Conservation (phyloP, 2,888 invertebrate species). For the Melanophora roralis region DNA sequence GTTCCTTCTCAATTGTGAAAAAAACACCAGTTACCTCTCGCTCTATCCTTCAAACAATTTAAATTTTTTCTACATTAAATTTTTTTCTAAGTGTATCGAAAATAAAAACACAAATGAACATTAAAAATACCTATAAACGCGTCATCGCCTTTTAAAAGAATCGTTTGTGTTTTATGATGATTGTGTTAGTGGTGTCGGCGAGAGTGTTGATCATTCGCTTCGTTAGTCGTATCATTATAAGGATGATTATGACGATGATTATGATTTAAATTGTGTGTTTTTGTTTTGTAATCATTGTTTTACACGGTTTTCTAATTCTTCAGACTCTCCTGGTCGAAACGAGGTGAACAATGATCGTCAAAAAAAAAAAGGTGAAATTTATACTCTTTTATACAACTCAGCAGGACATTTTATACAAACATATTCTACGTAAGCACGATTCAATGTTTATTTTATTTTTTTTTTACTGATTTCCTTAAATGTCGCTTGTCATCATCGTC, state of each 20-base stretch:
- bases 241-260: slow-evolving; percentile 46
- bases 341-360: slow-evolving; percentile 2
- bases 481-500: slow-evolving; percentile 56
- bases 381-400: slow-evolving; percentile 42
- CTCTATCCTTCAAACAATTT: too few relatives aligned
- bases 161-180: neutral
- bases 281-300: slow-evolving; percentile 46
- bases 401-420: slow-evolving; percentile 56
- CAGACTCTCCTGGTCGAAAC: neutral
- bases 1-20: too few relatives aligned
- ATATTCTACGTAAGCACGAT: slow-evolving; percentile 51
- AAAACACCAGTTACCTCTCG: too few relatives aligned
- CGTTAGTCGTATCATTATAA: slow-evolving; percentile 50
- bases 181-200: neutral
- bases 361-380: slow-evolving; percentile 57
- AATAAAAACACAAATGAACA: slow-evolving; percentile 11
- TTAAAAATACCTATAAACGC: slow-evolving; percentile 36
- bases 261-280: slow-evolving; percentile 46
- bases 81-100: slow-evolving; percentile 14
- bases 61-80: too few relatives aligned
- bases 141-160: slow-evolving; percentile 32
- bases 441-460: slow-evolving; percentile 17
- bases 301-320: slow-evolving; percentile 13
- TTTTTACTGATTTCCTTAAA: slow-evolving; percentile 32
- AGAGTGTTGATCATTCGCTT: slow-evolving; percentile 19